Base-by-base conservation (phyloP, 2,113 vertebrate genomes). In the Aptenodytes patagonicus region DNA sequence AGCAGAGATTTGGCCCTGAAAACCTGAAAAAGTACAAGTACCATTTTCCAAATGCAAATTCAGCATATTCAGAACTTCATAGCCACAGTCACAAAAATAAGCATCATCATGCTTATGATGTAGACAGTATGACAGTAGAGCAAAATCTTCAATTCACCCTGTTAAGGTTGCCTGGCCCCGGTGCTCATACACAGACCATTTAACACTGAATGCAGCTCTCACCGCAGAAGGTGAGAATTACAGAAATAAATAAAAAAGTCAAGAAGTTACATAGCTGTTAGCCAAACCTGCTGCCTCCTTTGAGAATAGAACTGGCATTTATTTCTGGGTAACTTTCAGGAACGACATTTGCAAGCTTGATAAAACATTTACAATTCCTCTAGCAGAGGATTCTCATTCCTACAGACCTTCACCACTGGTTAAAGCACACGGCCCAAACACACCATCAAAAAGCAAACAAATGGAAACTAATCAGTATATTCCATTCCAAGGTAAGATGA, bases 401-500 rank as follows among this genome's bases (percentile, higher is more conserved):
- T 54, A 10, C 26, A 73, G 70, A 42, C 13, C 29, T 96, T 84
- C 52, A 42, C 54, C 44, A 31, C 85, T 75, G 78, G 87, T 95
- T 80, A 84, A 93, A 97, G 40, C 46, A n/a, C 40, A 65, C 13
- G 40, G 69, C 49, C 58, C 73, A 95, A 94, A 47, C 69, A 85
- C 84, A 95, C 47, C 47, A 85, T 28, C 19, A 38, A 66, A 86
- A 89, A 77, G 31, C 21, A 86, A 93, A 84, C 13, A 87, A 80
- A 47, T 11, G 11, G 80, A 89, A 96, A 83, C 42, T 80, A 93
- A 94, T 96, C 94, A 95, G 60, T 12, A 22, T 68, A 71, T 61
- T 70, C 81, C 40, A 60, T 46, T 57, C 64, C 42, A 61, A 68
- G 34, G 69, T 60, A 94, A 96, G 42, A 25, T 3, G 21, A 91